These are phyloP conservation scores for Hemicordylus capensis DNA, from an alignment of 2,113 vertebrate species.

Conservation along the genomic window DNA sequence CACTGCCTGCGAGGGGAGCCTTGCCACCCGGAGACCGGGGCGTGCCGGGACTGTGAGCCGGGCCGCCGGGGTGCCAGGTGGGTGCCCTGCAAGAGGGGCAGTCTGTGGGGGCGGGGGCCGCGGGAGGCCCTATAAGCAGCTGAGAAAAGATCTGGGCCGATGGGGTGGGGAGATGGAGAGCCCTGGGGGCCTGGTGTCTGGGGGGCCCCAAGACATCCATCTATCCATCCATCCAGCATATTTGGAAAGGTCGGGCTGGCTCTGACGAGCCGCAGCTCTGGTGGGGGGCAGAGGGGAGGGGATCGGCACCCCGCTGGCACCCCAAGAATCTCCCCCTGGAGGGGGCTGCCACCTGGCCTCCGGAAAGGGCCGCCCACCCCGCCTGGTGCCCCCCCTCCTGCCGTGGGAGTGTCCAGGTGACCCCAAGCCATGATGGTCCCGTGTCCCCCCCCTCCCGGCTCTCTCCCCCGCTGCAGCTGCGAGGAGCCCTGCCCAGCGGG, in stretches of 20 bases:
- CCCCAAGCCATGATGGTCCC: neutral
- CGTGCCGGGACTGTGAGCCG: slow-evolving; percentile 82
- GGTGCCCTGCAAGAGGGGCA: accelerated
- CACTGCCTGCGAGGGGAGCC: slow-evolving; percentile 76
- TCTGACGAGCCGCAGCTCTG: too few relatives aligned
- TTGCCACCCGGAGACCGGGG: slow-evolving; percentile 82
- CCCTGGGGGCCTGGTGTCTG: neutral
- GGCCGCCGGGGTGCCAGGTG: slow-evolving; percentile 88
- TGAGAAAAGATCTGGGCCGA: neutral
- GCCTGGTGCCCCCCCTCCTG: neutral
- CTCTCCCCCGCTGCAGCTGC: slow-evolving; percentile 78
- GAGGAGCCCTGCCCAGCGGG: slow-evolving; percentile 78
- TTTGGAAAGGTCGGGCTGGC: too few relatives aligned
- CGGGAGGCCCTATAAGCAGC: too few relatives aligned
- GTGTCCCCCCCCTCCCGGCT: neutral
- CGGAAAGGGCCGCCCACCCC: too few relatives aligned
- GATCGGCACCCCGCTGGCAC: too few relatives aligned
- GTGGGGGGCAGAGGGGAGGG: too few relatives aligned
- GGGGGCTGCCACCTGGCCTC: too few relatives aligned
- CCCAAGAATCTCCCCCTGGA: too few relatives aligned
- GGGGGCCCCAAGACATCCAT: too few relatives aligned
- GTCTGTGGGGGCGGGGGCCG: too few relatives aligned
- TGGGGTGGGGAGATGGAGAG: neutral
- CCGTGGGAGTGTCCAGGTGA: slow-evolving; percentile 49
- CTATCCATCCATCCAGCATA: too few relatives aligned